phyloP scores from a whole-genome alignment of 2,113 vertebrate genomes.

The Terrapene triunguis region DNA sequence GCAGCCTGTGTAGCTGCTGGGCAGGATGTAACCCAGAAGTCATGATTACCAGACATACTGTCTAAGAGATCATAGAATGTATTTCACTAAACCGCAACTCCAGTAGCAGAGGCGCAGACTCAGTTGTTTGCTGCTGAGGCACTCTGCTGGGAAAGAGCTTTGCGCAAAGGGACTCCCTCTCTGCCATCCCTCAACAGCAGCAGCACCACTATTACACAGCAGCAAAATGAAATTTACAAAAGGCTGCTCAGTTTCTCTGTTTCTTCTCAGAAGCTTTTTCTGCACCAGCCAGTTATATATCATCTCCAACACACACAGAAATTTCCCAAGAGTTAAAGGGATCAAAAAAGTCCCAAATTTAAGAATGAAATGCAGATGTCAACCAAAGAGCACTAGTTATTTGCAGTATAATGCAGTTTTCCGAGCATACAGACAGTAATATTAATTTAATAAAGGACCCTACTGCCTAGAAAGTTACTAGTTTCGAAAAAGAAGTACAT shows the following conservation, averaged over 20 bases:
- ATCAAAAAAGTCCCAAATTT: background rate
- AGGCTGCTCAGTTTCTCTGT: background rate
- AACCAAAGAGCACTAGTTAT: background rate
- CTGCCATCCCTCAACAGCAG: background rate
- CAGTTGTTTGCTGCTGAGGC: background rate
- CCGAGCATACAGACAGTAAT: background rate
- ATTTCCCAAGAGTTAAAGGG: background rate
- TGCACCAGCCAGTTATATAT: background rate
- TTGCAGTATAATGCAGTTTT: background rate
- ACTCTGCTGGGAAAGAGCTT: background rate
- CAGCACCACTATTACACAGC: background rate
- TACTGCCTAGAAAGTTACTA: background rate
- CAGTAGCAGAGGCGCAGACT: background rate
- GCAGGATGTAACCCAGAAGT: background rate
- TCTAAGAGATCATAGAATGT: background rate
- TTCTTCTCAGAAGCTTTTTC: background rate
- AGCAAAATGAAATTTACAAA: background rate
- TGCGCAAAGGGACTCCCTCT: background rate
- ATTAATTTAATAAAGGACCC: background rate
- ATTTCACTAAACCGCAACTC: background rate
- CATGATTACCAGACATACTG: background rate
- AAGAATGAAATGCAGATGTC: background rate
- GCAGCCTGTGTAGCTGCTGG: background rate
- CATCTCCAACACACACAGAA: background rate
- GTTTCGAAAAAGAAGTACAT: background rate